Evolutionary conservation across 2,113 vertebrate genomes (phyloP), one percentile per base, ranked within the genome.

Genomic region (Psephotus haematonotus): DNA sequence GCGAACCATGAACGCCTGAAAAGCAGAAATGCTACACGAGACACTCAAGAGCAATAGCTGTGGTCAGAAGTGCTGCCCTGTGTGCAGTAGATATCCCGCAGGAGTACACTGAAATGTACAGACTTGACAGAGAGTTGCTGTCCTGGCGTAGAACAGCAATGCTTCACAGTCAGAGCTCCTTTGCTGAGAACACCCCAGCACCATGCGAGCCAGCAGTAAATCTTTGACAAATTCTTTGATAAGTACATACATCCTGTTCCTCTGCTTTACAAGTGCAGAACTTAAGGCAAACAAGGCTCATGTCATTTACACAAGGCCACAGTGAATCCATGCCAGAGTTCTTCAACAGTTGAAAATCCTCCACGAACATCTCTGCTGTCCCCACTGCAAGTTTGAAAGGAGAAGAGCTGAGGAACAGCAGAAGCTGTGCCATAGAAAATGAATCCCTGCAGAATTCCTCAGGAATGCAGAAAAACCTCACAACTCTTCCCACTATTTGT

Each of bases 391-490:
- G 35, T 41, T 69, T 72, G 63, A 80, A 62, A 49, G 80, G 49
- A 72, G 65, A 63, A 43, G 92, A 82, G 63, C 83, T 70, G 70
- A 67, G 46, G 39, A 85, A 29, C 3, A 62, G 86, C 74, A 75
- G 52, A 53, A 63, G 35, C 64, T 68, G 44, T 50, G 24, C 44
- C 49, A 44, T 16, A 72, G 83, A 23, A 82, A 89, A 86, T 57
- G 74, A 78, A 96, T 63, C 83, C 35, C 82, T 82, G 68, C 60
- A 91, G 92, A 49, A 64, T 85, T 95, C 95, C 83, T 96, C 47
- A 81, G 89, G 97, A 94, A 97, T 83, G 94, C 68, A 95, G 79
- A 89, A 95, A 92, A 96, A 50, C 72, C 59, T 57, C 57, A 39
- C n/a, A 49, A 33, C 60, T 92, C 83, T 79, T 71, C 88, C 71